These are phyloP conservation scores for Tricholaema leucomelas DNA, from an alignment of 2,113 vertebrate genomes.

Conservation along the genomic window DNA sequence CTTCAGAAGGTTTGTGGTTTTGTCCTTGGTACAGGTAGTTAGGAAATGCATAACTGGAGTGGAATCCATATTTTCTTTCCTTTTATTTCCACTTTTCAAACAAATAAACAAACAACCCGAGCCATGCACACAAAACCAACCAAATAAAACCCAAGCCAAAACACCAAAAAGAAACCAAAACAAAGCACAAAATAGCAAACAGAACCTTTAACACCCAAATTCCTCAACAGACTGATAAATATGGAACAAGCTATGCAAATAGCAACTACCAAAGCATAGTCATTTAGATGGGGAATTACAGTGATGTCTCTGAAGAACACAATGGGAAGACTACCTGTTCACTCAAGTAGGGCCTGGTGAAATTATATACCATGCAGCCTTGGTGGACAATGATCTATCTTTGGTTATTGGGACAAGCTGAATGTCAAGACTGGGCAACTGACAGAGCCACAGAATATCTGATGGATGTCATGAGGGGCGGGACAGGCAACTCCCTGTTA, in stretches of 20 bases:
- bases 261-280: neutral
- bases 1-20: neutral
- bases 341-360: neutral
- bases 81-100: neutral
- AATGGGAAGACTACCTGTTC: neutral
- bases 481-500: neutral
- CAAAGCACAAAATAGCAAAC: neutral
- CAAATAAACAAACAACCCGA: neutral
- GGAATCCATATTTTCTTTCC: neutral
- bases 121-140: neutral
- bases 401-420: neutral
- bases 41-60: neutral
- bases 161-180: too few species aligned
- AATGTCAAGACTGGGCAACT: neutral
- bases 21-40: neutral
- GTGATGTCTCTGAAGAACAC: neutral
- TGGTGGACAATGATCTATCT: neutral
- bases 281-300: neutral
- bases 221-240: neutral
- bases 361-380: neutral
- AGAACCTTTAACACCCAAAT: neutral
- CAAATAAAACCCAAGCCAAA: neutral
- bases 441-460: neutral
- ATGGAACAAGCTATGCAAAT: neutral
- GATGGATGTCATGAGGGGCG: neutral